Evolutionary conservation across 1,140 invertebrate genomes (phyloP).

Genomic region (Drosophila sechellia): DNA sequence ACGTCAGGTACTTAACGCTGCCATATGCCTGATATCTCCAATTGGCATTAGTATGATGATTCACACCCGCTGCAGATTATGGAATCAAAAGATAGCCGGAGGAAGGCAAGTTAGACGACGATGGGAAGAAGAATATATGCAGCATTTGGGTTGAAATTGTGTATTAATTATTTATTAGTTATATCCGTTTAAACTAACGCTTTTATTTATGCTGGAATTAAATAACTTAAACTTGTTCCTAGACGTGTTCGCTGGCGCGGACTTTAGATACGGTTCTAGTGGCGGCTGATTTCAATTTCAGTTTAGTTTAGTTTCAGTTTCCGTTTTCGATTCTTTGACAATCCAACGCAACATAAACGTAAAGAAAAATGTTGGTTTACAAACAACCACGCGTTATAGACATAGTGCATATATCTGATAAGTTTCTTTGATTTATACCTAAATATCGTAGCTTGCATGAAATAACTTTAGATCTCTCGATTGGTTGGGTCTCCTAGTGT

Average conservation of each 20-base stretch:
- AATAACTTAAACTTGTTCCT: conserved; percentile 81
- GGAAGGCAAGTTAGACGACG: neutral
- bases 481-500: conserved; percentile 31
- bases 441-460: conserved; percentile 74
- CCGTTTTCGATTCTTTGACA: conserved; percentile 36
- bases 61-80: conserved; percentile 19
- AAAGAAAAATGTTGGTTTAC: conserved; percentile 55
- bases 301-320: conserved; percentile 45
- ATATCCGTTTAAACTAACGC: conserved; percentile 81
- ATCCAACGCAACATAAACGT: conserved; percentile 65
- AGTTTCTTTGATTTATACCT: conserved; percentile 68
- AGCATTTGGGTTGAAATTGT: conserved; percentile 60
- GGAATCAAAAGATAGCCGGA: neutral
- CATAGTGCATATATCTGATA: conserved; percentile 74
- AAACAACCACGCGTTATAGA: conserved; percentile 71
- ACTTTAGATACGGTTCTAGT: conserved; percentile 72
- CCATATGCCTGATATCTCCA: conserved; percentile 18
- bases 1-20: conserved; percentile 3
- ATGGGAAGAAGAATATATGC: neutral
- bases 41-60: conserved; percentile 6
- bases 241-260: conserved; percentile 58
- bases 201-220: conserved; percentile 83
- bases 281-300: conserved; percentile 52
- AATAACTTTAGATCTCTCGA: conserved; percentile 64
- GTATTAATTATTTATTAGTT: conserved; percentile 81